phyloP scores from a whole-genome alignment of 2,888 invertebrate species.

The Achlya flavicornis region DNA sequence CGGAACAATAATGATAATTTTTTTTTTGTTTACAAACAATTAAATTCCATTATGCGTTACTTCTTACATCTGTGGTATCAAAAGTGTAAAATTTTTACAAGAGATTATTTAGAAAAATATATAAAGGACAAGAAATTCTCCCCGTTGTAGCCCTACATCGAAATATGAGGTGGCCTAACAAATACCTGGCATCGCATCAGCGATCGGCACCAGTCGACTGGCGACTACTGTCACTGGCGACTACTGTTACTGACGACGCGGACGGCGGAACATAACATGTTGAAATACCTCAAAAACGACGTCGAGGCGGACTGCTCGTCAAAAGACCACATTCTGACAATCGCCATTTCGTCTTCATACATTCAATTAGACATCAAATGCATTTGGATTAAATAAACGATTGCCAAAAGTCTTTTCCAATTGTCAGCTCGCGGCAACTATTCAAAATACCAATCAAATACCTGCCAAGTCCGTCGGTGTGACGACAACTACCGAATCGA shows the following conservation, averaged over 20 bases:
- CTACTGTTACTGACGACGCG: slow-evolving; percentile 54
- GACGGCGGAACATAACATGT: slow-evolving; percentile 65
- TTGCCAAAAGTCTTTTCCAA: slow-evolving; percentile 51
- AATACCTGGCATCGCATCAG: slow-evolving; percentile 71
- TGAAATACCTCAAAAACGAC: slow-evolving; percentile 75
- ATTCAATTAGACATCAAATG: slow-evolving; percentile 26
- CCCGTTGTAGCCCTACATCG: slow-evolving; percentile 21
- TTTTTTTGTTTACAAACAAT: not conserved
- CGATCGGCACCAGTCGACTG: slow-evolving; percentile 56
- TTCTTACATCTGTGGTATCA: slow-evolving; percentile 6
- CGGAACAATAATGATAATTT: not conserved
- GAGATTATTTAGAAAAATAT: not conserved
- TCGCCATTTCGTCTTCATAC: slow-evolving; percentile 38
- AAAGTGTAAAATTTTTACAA: not conserved
- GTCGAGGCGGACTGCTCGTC: slow-evolving; percentile 62
- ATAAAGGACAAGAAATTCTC: not conserved
- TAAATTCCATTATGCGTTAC: not conserved
- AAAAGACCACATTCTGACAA: slow-evolving; percentile 48
- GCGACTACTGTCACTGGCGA: slow-evolving; percentile 53
- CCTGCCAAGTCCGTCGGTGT: slow-evolving; percentile 82
- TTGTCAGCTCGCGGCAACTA: slow-evolving; percentile 61
- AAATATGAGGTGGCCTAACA: slow-evolving; percentile 61
- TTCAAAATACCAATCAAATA: slow-evolving; percentile 82
- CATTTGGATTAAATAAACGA: slow-evolving; percentile 34
- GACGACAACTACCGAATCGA: slow-evolving; percentile 80